Evolutionary conservation across 1,140 invertebrate genomes (phyloP).

Genomic region (Drosophila setifemur): DNA sequence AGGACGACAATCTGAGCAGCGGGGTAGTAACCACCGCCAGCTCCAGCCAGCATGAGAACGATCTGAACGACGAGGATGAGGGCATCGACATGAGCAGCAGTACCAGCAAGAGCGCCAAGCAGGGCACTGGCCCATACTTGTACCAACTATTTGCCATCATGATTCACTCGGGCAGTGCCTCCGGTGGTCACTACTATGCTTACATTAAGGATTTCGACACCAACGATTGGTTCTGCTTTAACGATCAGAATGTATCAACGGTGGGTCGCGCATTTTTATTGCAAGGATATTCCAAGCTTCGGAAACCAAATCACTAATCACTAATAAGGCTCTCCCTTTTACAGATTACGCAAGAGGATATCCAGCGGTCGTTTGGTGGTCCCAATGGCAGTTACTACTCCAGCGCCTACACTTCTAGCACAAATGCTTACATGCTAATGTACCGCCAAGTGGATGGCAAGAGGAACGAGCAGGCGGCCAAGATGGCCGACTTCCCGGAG

Average conservation of each 20-base stretch:
- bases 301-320: too few species aligned
- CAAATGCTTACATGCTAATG: slow-evolving; percentile 97
- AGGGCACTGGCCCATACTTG: slow-evolving; percentile 87
- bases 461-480: slow-evolving; percentile 88
- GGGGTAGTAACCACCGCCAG: slow-evolving; percentile 74
- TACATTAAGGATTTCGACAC: slow-evolving; percentile 94
- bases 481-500: slow-evolving; percentile 88
- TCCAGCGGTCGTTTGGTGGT: slow-evolving; percentile 92
- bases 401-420: slow-evolving; percentile 90
- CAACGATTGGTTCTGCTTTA: slow-evolving; percentile 91
- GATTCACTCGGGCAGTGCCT: slow-evolving; percentile 96
- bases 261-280: slow-evolving; percentile 78
- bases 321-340: neutral
- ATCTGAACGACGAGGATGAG: slow-evolving; percentile 84
- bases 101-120: slow-evolving; percentile 78
- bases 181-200: slow-evolving; percentile 96
- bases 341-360: slow-evolving; percentile 91
- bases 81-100: slow-evolving; percentile 87
- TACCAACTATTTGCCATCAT: slow-evolving; percentile 97
- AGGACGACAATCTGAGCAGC: slow-evolving; percentile 85
- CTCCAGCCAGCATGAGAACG: slow-evolving; percentile 78
- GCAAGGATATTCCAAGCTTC: neutral
- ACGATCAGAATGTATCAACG: slow-evolving; percentile 89
- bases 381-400: slow-evolving; percentile 88
- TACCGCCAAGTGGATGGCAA: slow-evolving; percentile 91